Conservation (phyloP, 2,888 invertebrate species). For the Ernsta delagoae region DNA sequence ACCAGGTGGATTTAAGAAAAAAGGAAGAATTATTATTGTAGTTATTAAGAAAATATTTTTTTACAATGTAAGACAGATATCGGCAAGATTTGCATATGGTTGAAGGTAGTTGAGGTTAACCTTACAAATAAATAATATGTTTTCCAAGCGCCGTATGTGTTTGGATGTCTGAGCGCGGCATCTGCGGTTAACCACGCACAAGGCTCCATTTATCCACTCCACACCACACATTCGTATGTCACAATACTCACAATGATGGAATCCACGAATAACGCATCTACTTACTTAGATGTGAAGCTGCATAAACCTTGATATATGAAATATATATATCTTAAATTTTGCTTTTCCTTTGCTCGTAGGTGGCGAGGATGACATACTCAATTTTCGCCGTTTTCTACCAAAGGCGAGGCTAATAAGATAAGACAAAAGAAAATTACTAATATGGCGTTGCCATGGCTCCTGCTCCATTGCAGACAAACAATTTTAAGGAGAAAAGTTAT, state of each 20-base stretch:
- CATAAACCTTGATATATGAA: conserved; percentile 17
- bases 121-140: conserved; percentile 3
- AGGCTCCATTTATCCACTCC: conserved; percentile 21
- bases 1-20: no score
- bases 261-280: conserved; percentile 22
- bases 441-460: no score
- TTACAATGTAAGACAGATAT: no score
- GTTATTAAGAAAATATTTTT: no score
- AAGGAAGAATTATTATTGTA: no score
- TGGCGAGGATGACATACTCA: conserved; percentile 74
- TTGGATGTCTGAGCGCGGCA: conserved; percentile 1
- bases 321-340: conserved; percentile 8
- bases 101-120: not conserved
- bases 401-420: conserved; percentile 51
- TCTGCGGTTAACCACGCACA: conserved; percentile 18
- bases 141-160: not conserved
- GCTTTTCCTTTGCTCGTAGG: conserved; percentile 59
- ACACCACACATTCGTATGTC: conserved; percentile 9
- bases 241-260: conserved; percentile 2
- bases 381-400: conserved; percentile 77
- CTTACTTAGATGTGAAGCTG: not conserved
- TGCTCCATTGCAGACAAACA: no score
- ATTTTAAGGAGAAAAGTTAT: no score
- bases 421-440: not conserved
- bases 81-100: no score